Evolutionary conservation across 2,797 vertebrate genomes (phyloP), one percentile per base, ranked within the genome.

Genomic region (Momotus momota): DNA sequence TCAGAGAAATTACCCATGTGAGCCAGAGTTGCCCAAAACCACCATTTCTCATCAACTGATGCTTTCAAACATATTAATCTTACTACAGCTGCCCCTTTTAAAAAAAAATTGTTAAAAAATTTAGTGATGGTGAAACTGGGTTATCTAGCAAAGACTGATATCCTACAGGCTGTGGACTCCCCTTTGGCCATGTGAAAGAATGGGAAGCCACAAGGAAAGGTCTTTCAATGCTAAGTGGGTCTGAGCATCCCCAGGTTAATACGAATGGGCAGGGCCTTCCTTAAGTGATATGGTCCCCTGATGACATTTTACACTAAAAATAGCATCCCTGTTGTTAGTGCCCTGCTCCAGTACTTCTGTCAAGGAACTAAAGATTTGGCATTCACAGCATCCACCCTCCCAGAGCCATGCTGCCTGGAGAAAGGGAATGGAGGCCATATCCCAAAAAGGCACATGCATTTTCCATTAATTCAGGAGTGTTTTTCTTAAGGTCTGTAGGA

Each of bases 11-110:
- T 74, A 82, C 77, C 77, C 73, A 65, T 11, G 25, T 84, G 80
- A 90, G 91, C 71, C 77, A 90, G 43, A 73, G 72, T 55, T 91
- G 57, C 80, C 5, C 19, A 93, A 94, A 95, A 95, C 25, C 58
- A 91, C 35, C 48, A 73, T 93, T 96, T 97, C 64, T 96, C 75
- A 95, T 65, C 62, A 81, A 31, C 58, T 41, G 92, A 81, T 83
- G 79, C 85, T 93, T 91, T 94, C 80, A 86, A 93, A 93, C 72
- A 45, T 79, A 88, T 77, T 73, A 75, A 86, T 95, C 83, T 93
- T 96, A 75, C 55, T 49, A 54, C 41, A 88, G 58, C 51, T 73
- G 77, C 55, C 95, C n/a, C 85, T 67, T 70, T 87, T 62, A 31
- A 61, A 66, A 31, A 61, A 62, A 90, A 75, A 70, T 5, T 41